phyloP scores from a whole-genome alignment of 2,797 vertebrate species.

The Semotilus atromaculatus region DNA sequence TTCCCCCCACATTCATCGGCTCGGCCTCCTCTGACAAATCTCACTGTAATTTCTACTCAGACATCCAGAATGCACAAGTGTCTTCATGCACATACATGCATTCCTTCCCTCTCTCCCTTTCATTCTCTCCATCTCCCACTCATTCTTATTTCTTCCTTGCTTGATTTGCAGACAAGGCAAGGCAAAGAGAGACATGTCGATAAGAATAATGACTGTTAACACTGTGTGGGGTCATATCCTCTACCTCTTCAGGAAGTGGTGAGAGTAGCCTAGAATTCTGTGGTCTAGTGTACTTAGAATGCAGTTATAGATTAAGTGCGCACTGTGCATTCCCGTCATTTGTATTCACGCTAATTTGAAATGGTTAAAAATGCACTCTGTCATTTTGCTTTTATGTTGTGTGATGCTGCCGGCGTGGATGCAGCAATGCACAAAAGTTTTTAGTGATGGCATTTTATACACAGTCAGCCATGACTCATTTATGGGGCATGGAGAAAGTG shows the following conservation, averaged over 20 bases:
- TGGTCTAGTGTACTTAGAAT: slow-evolving; percentile 6
- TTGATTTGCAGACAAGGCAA: slow-evolving; percentile 5
- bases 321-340: not conserved
- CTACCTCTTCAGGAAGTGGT: slow-evolving; percentile 48
- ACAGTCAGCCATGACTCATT: not conserved
- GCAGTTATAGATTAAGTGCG: not conserved
- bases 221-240: slow-evolving; percentile 13
- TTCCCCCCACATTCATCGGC: slow-evolving; percentile 23
- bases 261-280: slow-evolving; percentile 33
- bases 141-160: not conserved
- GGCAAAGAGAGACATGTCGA: slow-evolving; percentile 26
- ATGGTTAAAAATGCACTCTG: not conserved
- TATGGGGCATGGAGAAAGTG: not conserved
- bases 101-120: not conserved
- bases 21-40: slow-evolving; percentile 59
- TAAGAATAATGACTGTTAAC: slow-evolving; percentile 28
- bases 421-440: not conserved
- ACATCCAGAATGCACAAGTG: slow-evolving; percentile 27
- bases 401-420: not conserved
- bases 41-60: slow-evolving; percentile 51
- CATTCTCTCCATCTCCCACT: not conserved
- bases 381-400: not conserved
- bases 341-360: not conserved
- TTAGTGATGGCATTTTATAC: not conserved
- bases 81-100: slow-evolving; percentile 6